These are phyloP conservation scores for Dascyllus trimaculatus DNA, from an alignment of 2,113 vertebrate genomes.

Conservation along the genomic window DNA sequence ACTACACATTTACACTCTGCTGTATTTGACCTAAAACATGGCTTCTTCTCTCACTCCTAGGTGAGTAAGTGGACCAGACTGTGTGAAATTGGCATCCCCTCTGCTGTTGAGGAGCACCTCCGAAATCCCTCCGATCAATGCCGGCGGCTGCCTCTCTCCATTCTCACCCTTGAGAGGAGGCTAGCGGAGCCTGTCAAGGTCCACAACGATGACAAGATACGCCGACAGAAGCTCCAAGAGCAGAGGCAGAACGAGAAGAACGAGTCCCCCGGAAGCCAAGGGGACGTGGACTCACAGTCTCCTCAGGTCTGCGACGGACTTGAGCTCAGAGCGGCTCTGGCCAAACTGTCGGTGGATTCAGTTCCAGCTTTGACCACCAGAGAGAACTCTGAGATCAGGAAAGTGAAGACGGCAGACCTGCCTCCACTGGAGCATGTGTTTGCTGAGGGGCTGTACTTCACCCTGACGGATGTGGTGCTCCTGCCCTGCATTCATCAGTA, in stretches of 20 bases:
- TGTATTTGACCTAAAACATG: not conserved
- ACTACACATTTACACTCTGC: not conserved
- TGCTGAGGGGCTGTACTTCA: constrained; percentile 97
- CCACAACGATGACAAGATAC: constrained; percentile 97
- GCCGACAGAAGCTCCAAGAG: constrained; percentile 92
- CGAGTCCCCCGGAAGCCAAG: not conserved
- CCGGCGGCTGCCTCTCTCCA: constrained; percentile 84
- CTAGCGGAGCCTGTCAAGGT: constrained; percentile 94
- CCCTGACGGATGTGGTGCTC: constrained; percentile 94
- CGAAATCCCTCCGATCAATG: constrained; percentile 63
- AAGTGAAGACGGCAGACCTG: constrained; percentile 89
- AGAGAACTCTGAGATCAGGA: constrained; percentile 90
- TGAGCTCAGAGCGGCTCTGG: constrained; percentile 90
- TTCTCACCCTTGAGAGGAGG: constrained; percentile 90
- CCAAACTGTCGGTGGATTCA: constrained; percentile 85
- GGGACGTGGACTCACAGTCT: constrained; percentile 9
- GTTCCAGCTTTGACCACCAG: constrained; percentile 76
- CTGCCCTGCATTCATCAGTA: constrained; percentile 94
- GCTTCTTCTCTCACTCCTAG: constrained; percentile 75
- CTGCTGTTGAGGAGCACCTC: constrained; percentile 90
- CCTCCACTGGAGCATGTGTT: constrained; percentile 93
- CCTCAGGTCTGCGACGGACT: constrained; percentile 64
- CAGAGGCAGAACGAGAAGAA: constrained; percentile 47
- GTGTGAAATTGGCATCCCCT: constrained; percentile 94
- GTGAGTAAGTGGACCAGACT: constrained; percentile 98